Percentiles rank a stretch among this genome's conserved stretches.
Conservation (phyloP, 2,888 invertebrate genomes). For the Drosophila peninsularis region DNA sequence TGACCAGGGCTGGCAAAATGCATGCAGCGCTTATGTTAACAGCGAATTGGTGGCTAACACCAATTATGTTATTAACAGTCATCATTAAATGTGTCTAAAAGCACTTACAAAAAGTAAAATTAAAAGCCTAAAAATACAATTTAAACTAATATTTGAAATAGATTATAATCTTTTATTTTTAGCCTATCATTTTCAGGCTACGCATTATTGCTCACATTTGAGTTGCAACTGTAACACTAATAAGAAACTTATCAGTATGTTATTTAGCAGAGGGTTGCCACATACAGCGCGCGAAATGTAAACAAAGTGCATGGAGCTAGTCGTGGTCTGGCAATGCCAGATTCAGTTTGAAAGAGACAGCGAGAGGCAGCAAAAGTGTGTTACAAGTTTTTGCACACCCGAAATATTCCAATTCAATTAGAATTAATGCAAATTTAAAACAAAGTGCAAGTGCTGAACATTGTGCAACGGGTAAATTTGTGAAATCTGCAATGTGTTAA, state of each 20-base stretch:
- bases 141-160: neutral
- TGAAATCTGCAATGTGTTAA: slow-evolving; percentile 8
- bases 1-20: slow-evolving; percentile 24
- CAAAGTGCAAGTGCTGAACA: slow-evolving; percentile 44
- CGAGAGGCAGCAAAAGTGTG: slow-evolving; percentile 71
- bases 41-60: neutral
- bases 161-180: too few species aligned
- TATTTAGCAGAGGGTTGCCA: slow-evolving; percentile 37
- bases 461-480: slow-evolving; percentile 56
- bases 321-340: slow-evolving; percentile 51
- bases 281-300: slow-evolving; percentile 42
- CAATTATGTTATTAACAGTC: neutral
- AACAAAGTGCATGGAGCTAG: slow-evolving; percentile 51
- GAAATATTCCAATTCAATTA: slow-evolving; percentile 65
- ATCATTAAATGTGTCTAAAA: neutral
- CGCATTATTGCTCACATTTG: neutral
- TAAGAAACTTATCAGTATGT: slow-evolving; percentile 27
- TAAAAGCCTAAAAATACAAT: neutral
- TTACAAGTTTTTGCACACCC: slow-evolving; percentile 72
- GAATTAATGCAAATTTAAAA: slow-evolving; percentile 55
- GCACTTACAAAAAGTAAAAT: neutral
- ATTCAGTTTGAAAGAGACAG: slow-evolving; percentile 70
- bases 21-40: slow-evolving; percentile 1
- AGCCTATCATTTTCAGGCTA: accelerated
- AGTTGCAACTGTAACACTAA: slow-evolving; percentile 16